Base-by-base conservation (phyloP, 2,888 invertebrate genomes). In the Mesorhabditis sp. region DNA sequence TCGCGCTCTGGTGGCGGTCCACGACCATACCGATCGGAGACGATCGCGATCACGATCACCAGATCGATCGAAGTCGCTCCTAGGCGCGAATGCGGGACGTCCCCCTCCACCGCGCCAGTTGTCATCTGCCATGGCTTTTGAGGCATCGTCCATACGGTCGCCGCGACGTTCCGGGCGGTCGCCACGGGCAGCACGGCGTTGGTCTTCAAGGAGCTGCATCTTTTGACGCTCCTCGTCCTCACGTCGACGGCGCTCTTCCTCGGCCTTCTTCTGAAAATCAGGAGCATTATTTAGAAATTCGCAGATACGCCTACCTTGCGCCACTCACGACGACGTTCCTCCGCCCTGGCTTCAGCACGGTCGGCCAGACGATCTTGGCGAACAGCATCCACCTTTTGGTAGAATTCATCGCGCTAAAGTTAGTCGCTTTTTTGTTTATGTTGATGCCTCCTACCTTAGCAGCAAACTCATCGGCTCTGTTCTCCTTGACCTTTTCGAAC, bases 391-490 rank as follows among this genome's bases (percentile, higher is more conserved):
- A 78, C 69, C 67, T 78, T 79, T 44, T 65, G 67, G 45, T 75
- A 71, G 74, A 75, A 78, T 43, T 74, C 78, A 41, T 68, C 4
- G 50, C 74, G 70, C 71, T 71, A 61, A 67, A 67, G n/a, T 5
- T 44, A 7, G 10, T 4, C 13, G 13, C 2, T 43, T 61, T 5
- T 42, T 10, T 42, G 43, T 62, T 41, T 15, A 68, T 44, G 13
- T n/a, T 15, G 15, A 62, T 13, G 13, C n/a, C n/a, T 2, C 7
- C 43, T n/a, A 74, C 65, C 65, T 77, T 77, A 45, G 73, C 68
- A 10, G 69, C 68, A 67, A 84, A 79, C 45, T 79, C 79, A n/a
- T 82, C 81, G 5, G 68, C 69, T 68, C 81, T 80, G 42, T 69
- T 67, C 6, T 70, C 72, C 66, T 82, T 80, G 15, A 80, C 77